Percentiles rank a stretch among this genome's conserved stretches.
Conservation (phyloP, 1,140 invertebrate genomes). For the Periplaneta americana region DNA sequence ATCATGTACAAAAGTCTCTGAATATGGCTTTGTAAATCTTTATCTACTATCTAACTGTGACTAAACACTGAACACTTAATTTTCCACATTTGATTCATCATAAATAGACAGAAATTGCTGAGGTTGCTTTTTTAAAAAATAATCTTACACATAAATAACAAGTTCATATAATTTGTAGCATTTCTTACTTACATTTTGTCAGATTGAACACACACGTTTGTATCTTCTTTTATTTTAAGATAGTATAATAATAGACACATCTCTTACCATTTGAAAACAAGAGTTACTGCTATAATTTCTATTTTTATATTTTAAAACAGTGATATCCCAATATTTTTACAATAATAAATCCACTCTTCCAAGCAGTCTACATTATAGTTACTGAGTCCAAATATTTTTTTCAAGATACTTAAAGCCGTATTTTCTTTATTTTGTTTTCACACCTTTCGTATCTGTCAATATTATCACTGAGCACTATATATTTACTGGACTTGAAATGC, state of each 20-base stretch:
- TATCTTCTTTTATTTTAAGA: background rate
- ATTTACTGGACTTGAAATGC: background rate
- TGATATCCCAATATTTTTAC: background rate
- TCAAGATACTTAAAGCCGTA: no score
- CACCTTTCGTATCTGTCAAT: background rate
- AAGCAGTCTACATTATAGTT: no score
- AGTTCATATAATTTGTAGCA: background rate
- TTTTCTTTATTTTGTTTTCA: background rate
- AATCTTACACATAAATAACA: background rate
- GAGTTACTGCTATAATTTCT: background rate
- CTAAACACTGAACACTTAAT: background rate
- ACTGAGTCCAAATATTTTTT: no score
- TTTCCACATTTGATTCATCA: background rate
- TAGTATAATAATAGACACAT: background rate
- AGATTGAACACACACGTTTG: background rate
- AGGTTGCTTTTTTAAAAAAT: background rate
- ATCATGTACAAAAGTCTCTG: background rate
- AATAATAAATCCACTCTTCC: background rate
- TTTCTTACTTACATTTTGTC: background rate
- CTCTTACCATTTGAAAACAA: background rate
- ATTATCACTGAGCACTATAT: no score
- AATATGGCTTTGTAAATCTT: background rate
- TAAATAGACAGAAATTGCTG: background rate
- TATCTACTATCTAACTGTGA: background rate
- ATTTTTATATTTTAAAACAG: background rate